phyloP scores from a whole-genome alignment of 2,797 vertebrate species.

The Siniperca obscura region DNA sequence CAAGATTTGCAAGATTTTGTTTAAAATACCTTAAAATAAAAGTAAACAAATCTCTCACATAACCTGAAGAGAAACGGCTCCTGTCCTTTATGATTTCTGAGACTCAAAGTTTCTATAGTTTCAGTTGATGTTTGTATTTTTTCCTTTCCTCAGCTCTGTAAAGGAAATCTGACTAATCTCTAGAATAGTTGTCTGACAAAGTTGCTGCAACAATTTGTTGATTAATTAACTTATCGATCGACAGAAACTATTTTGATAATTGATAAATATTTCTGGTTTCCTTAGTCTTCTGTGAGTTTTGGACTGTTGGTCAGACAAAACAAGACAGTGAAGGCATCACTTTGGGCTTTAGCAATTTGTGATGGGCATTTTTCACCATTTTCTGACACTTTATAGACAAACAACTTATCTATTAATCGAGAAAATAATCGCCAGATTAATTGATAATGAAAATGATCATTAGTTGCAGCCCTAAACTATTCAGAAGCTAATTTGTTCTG shows the following conservation, averaged over 20 bases:
- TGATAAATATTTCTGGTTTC: background rate
- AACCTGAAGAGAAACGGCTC: background rate
- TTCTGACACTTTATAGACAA: background rate
- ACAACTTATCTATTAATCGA: background rate
- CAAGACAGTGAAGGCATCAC: background rate
- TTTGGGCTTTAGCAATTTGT: background rate
- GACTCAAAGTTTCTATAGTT: background rate
- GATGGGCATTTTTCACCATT: background rate
- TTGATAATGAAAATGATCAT: background rate
- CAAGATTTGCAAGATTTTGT: constrained; percentile 17
- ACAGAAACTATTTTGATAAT: background rate
- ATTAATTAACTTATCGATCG: fast-evolving
- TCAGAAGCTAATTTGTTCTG: background rate
- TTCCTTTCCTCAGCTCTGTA: constrained; percentile 3
- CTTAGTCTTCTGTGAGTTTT: background rate
- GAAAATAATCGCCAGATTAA: no score
- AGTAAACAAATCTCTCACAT: background rate
- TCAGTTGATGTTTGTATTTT: constrained; percentile 18
- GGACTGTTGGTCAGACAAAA: background rate
- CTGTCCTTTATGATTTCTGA: background rate
- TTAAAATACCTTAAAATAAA: constrained; percentile 23
- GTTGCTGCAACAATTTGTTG: background rate
- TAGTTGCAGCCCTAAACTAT: no score
- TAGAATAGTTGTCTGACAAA: no score
- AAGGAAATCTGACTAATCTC: constrained; percentile 16